Evolutionary conservation across 2,797 vertebrate species (phyloP), one percentile per base, ranked within the genome.

Genomic region (Hydrolagus colliei): DNA sequence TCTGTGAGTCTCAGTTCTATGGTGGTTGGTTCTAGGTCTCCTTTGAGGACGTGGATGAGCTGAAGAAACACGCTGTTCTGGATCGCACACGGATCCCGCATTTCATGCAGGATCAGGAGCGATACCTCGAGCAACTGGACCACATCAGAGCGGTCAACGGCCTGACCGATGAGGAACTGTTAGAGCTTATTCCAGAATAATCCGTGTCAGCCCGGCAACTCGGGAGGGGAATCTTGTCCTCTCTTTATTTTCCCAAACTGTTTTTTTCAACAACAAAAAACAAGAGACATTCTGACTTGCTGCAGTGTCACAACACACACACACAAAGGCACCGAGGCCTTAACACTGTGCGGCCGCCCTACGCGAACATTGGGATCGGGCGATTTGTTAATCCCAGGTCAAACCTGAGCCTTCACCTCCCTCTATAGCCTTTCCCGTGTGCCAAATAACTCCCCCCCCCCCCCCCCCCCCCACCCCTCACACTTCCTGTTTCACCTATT

Each of bases 91-190:
- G 96, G 63, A 96, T 98, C 88, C 98, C 97, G 0, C 97, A 99
- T 89, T 99, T 99, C 94, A 98, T 99, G 97, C 95, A 93, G 87
- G 97, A 99, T 89, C 93, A 94, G 89, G 94, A 91, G 65, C 93
- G 94, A 0, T 99, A 99, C 91, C 94, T 94, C 91, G 95, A 97
- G 86, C 96, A 98, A 77, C 94, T 99, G 20, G 95, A 97, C 86
- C 94, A 97, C 92, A 99, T 99, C 0, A 91, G 98, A 62, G 87
- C 92, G 32, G 95, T 96, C 88, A 99, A 99, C 0, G 93, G 96
- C 87, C 93, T 99, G 87, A 93, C 94, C 0, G 96, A 98, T 6
- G 89, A 91, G 0, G 91, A 96, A 86, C 93, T 99, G 88, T 90
- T 94, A 67, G 91, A 92, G 75, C 92, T 98, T 86, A 90, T 96